Evolutionary conservation across 2,113 vertebrate species (phyloP).

Genomic region (human): DNA sequence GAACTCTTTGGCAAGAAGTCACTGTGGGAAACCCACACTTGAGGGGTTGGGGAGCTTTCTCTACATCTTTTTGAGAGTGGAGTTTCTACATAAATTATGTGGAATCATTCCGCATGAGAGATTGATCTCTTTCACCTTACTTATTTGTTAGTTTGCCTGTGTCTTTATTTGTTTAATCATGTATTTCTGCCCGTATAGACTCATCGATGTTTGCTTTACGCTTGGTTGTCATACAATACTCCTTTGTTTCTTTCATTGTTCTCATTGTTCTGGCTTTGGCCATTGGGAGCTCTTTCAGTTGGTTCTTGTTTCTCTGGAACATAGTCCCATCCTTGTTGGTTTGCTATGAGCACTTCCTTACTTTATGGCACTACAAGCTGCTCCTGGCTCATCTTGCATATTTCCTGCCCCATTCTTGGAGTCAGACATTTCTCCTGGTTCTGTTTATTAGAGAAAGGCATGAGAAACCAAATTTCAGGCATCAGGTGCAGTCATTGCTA

Average conservation of each 20-base stretch:
- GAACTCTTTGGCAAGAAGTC: neutral
- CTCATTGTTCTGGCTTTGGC: neutral
- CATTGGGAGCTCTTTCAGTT: accelerated
- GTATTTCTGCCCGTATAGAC: accelerated
- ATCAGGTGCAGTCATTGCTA: accelerated
- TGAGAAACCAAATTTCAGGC: too few species aligned
- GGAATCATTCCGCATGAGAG: neutral
- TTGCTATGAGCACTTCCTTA: neutral
- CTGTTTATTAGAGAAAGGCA: too few species aligned
- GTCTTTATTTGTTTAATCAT: too few species aligned
- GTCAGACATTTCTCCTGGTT: neutral
- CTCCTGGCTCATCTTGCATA: neutral
- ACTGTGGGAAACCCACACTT: too few species aligned
- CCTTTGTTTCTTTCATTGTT: neutral
- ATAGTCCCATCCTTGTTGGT: accelerated
- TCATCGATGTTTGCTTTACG: neutral
- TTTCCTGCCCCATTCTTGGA: neutral
- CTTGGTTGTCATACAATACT: too few species aligned
- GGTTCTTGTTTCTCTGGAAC: too few species aligned
- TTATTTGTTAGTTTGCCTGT: too few species aligned
- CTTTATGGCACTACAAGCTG: neutral
- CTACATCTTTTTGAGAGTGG: neutral
- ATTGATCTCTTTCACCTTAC: neutral
- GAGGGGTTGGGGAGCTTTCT: too few species aligned
- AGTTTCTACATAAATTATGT: too few species aligned